Base-by-base conservation (phyloP, 2,797 vertebrate genomes). In the Anguilla pacifica region DNA sequence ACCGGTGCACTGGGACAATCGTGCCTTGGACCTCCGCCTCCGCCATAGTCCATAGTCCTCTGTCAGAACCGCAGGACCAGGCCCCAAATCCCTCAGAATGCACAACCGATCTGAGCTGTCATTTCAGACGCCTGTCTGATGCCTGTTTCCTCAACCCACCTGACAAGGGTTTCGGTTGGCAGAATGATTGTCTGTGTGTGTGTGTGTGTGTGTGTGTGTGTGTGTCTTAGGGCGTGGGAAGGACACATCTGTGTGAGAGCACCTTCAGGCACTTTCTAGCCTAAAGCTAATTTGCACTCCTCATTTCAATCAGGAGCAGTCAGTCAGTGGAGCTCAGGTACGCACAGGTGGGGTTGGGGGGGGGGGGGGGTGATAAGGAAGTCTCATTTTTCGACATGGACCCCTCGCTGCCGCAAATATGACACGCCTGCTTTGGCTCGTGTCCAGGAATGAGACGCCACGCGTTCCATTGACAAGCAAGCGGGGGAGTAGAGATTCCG, bases 221-320 rank as follows among this genome's bases (percentile, higher is more conserved):
- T 31, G 9, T 28, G 67, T 28, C n/a, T 72, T 9, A 6, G 31
- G 15, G 39, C 5, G 13, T 31, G 9, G 28, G 70, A 35, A 31
- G 70, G 28, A 28, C 39, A 39, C 35, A 13, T 51, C 22, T 49
- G 39, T 51, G 6, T 82, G 79, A n/a, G n/a, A 6, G 25, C 79
- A 25, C 10, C 9, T 39, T 82, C 43, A 82, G 79, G 43, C 25
- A 51, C 46, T 82, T 79, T 22, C 6, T 51, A 11, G 79, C 22
- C 46, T 49, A 82, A 82, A 49, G 43, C 79, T 82, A 19, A 82
- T 82, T 82, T 49, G 43, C 79, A 82, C 51, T 82, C 43, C 6
- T n/a, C 43, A 25, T 51, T n/a, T 49, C 79, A 82, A 51, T 49
- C 43, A 51, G 79, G 7, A 49, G 55, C 13, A 3, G 79, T 82